A percentile compares a stretch with the other conserved stretches of the same genome.
Conservation (phyloP, 1,140 invertebrate genomes). For the Drosophila grimshawi region DNA sequence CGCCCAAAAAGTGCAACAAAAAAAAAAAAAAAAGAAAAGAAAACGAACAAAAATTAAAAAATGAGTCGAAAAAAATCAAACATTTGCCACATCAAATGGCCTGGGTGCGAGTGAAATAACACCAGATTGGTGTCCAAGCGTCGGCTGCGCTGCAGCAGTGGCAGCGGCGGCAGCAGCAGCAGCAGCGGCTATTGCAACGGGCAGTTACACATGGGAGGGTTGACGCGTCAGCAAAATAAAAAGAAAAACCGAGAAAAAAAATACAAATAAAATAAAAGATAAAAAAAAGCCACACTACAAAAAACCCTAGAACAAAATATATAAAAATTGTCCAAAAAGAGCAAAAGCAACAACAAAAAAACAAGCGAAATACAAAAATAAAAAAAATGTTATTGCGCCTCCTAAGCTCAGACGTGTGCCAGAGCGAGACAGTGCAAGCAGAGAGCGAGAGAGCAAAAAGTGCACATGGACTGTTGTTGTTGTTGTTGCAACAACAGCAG, state of each 20-base stretch:
- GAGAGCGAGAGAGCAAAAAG: slow-evolving; percentile 46
- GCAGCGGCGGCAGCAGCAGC: slow-evolving; percentile 7
- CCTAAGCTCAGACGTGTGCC: slow-evolving; percentile 56
- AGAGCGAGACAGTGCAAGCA: slow-evolving; percentile 46
- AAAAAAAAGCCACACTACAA: slow-evolving; percentile 15
- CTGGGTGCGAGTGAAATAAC: slow-evolving; percentile 82
- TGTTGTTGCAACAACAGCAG: slow-evolving; percentile 16
- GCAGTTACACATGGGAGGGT: slow-evolving; percentile 50
- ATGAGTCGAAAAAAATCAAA: slow-evolving; percentile 63
- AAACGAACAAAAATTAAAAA: slow-evolving; percentile 32
- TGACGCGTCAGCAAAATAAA: slow-evolving; percentile 31
- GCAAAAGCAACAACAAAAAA: slow-evolving; percentile 16
- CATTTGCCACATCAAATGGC: slow-evolving; percentile 49
- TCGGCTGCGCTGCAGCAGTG: slow-evolving; percentile 27
- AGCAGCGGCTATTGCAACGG: slow-evolving; percentile 37
- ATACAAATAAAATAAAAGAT: slow-evolving; percentile 13
- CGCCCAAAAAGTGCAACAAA: slow-evolving; percentile 58
- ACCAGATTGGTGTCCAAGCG: slow-evolving; percentile 56
- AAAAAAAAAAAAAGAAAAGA: slow-evolving; percentile 60
- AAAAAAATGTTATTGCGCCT: slow-evolving; percentile 59
- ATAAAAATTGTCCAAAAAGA: slow-evolving; percentile 70
- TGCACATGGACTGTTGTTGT: slow-evolving; percentile 24
- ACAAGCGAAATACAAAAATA: slow-evolving; percentile 40
- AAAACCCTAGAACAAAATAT: slow-evolving; percentile 66
- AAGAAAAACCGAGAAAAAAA: slow-evolving; percentile 5